phyloP scores from a whole-genome alignment of 2,113 vertebrate genomes.

The Leptobrachium leishanense region DNA sequence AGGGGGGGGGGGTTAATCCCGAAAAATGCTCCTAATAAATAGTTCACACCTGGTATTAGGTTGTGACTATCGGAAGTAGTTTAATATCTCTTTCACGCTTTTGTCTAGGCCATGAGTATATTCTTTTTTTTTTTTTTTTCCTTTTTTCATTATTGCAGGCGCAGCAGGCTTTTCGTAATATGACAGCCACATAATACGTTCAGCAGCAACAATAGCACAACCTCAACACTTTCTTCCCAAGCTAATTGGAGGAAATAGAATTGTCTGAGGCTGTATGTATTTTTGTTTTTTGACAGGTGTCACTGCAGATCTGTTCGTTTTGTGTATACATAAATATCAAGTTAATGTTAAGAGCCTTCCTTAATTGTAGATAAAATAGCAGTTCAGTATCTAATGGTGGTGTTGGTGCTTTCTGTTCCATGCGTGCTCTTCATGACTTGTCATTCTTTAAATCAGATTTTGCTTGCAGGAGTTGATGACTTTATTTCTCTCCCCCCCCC shows the following conservation, averaged over 20 bases:
- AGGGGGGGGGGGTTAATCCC: no score
- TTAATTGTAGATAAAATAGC: background rate
- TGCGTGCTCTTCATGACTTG: background rate
- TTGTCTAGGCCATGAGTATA: conserved; percentile 34
- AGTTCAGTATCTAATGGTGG: background rate
- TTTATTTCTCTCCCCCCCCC: background rate
- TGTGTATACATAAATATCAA: background rate
- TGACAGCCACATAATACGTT: conserved; percentile 16
- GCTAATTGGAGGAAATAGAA: conserved; percentile 28
- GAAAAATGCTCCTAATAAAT: no score
- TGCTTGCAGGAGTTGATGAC: background rate
- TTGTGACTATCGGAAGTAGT: conserved; percentile 24
- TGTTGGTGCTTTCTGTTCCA: background rate
- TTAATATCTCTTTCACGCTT: conserved; percentile 52
- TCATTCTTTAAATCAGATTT: background rate
- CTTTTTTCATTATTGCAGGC: background rate
- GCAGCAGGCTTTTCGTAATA: conserved; percentile 6
- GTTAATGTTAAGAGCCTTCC: background rate
- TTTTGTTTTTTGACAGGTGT: conserved; percentile 34
- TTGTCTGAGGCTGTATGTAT: conserved; percentile 4
- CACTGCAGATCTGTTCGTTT: conserved; percentile 23
- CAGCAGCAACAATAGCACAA: conserved; percentile 6
- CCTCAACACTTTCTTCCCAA: background rate
- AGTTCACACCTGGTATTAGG: no score
- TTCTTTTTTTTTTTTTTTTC: conserved; percentile 46